phyloP scores from a whole-genome alignment of 2,888 invertebrate species.

The Epinotia ramella region DNA sequence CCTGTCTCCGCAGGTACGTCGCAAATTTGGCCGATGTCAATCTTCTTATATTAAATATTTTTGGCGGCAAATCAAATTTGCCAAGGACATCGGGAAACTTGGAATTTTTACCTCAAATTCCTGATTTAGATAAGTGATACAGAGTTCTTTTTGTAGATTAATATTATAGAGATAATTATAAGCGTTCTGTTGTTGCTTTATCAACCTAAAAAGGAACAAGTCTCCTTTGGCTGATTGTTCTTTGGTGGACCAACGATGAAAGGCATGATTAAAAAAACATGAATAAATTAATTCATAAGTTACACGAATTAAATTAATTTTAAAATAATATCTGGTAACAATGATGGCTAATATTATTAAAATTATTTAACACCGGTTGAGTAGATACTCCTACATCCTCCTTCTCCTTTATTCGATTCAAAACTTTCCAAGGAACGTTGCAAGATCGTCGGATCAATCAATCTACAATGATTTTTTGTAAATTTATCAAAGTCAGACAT shows the following conservation, averaged over 20 bases:
- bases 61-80: conserved; percentile 28
- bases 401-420: no score
- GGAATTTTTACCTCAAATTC: neutral
- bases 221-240: neutral
- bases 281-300: neutral
- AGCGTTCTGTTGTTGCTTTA: neutral
- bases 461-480: conserved; percentile 25
- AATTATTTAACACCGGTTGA: neutral
- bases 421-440: neutral
- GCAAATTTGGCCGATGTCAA: conserved; percentile 39
- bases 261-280: neutral
- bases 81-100: neutral
- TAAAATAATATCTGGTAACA: neutral
- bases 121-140: neutral
- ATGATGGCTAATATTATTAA: neutral
- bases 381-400: no score
- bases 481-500: conserved; percentile 29
- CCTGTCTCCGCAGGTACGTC: conserved; percentile 61
- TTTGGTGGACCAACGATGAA: neutral
- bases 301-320: neutral
- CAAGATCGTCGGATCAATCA: conserved; percentile 21
- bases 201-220: neutral
- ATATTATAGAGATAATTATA: neutral
- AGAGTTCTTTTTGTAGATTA: neutral
- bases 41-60: conserved; percentile 43